Conservation (phyloP, 2,113 vertebrate species). For the Euleptes europaea region DNA sequence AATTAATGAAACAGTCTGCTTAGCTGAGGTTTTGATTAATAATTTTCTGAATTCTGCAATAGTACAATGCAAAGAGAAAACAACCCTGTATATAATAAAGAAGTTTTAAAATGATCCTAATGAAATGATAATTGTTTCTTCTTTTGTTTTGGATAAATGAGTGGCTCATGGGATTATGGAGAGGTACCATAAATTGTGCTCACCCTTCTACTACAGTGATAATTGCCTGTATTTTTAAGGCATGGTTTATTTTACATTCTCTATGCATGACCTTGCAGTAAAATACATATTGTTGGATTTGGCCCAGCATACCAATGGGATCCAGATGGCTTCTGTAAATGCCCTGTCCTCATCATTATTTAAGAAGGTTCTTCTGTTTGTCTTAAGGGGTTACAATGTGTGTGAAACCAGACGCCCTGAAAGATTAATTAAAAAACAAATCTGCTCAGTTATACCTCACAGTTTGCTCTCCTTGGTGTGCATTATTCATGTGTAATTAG, state of each 20-base stretch:
- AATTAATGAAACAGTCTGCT: too few species aligned
- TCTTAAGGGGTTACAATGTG: constrained; percentile 23
- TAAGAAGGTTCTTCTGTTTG: constrained; percentile 19
- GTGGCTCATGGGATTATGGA: background rate
- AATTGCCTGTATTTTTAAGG: background rate
- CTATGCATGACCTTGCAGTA: constrained; percentile 11
- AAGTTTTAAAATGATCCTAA: background rate
- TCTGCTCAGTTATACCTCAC: constrained; percentile 16
- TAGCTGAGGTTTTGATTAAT: too few species aligned
- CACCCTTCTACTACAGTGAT: too few species aligned
- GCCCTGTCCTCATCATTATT: constrained; percentile 23
- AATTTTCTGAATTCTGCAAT: too few species aligned
- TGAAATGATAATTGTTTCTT: background rate
- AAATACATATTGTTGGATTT: constrained; percentile 2
- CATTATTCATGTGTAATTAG: constrained; percentile 21
- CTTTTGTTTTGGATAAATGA: background rate
- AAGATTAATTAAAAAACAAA: constrained; percentile 29
- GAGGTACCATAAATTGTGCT: background rate
- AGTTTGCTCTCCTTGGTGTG: constrained; percentile 5
- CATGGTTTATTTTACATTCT: background rate
- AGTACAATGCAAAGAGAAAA: background rate
- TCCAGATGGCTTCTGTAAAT: constrained; percentile 19
- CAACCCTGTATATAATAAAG: background rate
- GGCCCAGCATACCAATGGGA: background rate
- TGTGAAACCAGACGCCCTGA: constrained; percentile 24